Percentiles rank a stretch among this genome's conserved stretches.
These are phyloP conservation scores for Keiferia lycopersicella DNA, from an alignment of 2,888 invertebrate species.

Conservation along the genomic window DNA sequence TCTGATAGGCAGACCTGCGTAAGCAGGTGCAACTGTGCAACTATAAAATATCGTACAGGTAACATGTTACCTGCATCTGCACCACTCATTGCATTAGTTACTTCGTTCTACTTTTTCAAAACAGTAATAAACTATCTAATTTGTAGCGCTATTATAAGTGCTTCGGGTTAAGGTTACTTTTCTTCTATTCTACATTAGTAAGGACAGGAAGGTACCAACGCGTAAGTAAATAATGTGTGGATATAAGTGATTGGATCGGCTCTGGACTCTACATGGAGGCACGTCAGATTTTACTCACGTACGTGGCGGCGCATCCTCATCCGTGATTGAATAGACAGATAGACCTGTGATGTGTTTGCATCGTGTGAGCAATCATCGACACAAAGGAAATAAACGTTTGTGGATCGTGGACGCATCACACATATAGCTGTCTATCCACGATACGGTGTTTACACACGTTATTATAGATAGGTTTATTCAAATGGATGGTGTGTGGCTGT, in stretches of 20 bases:
- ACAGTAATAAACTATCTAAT: too few species aligned
- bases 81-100: too few species aligned
- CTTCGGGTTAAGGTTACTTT: too few species aligned
- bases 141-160: too few species aligned
- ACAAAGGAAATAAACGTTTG: constrained; percentile 56
- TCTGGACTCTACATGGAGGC: neutral
- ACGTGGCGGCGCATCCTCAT: constrained; percentile 35
- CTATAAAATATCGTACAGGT: too few species aligned
- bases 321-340: constrained; percentile 41
- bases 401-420: constrained; percentile 46
- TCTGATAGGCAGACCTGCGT: too few species aligned
- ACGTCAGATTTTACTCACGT: neutral
- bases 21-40: too few species aligned
- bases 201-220: neutral
- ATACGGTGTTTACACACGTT: constrained; percentile 42
- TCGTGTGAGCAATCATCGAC: constrained; percentile 47
- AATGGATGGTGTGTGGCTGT: constrained; percentile 41
- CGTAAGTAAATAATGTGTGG: neutral
- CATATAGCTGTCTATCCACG: constrained; percentile 35
- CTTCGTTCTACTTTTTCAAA: too few species aligned
- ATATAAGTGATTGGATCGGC: neutral
- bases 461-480: constrained; percentile 32
- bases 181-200: neutral
- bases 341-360: constrained; percentile 33
- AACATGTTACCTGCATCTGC: too few species aligned